A percentile compares a stretch with the other conserved stretches of the same genome.
These are phyloP conservation scores for Monoplex corrugatus DNA, from an alignment of 2,888 invertebrate species.

Conservation along the genomic window DNA sequence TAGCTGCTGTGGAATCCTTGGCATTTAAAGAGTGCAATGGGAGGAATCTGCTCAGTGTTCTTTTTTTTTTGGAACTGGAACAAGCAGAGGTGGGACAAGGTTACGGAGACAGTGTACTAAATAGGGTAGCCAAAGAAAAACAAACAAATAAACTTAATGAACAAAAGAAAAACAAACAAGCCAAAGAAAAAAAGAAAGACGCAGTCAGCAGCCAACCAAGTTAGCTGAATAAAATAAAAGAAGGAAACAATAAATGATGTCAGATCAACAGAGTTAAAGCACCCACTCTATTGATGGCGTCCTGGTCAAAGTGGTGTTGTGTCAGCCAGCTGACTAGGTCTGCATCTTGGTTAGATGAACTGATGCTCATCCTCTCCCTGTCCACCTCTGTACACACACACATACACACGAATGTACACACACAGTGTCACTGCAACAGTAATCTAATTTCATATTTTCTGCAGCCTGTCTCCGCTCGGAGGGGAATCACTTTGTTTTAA, in stretches of 20 bases:
- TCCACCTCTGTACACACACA: slow-evolving; percentile 41
- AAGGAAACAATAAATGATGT: neutral
- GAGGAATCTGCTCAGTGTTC: no score
- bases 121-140: no score
- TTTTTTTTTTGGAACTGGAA: no score
- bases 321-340: slow-evolving; percentile 89
- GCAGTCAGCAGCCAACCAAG: neutral
- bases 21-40: no score
- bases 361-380: neutral
- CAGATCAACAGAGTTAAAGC: no score
- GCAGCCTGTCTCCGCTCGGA: no score
- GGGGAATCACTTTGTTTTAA: no score
- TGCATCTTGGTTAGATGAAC: slow-evolving; percentile 56
- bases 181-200: neutral
- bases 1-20: no score
- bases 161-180: neutral
- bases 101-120: no score
- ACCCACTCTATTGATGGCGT: slow-evolving; percentile 85
- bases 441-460: neutral
- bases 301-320: slow-evolving; percentile 87
- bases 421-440: neutral
- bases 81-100: no score
- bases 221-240: neutral
- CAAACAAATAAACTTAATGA: neutral
- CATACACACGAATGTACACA: neutral